Percentiles rank a stretch among this genome's conserved stretches.
Evolutionary conservation across 2,113 vertebrate genomes (phyloP).

Genomic region (Indicator indicator): DNA sequence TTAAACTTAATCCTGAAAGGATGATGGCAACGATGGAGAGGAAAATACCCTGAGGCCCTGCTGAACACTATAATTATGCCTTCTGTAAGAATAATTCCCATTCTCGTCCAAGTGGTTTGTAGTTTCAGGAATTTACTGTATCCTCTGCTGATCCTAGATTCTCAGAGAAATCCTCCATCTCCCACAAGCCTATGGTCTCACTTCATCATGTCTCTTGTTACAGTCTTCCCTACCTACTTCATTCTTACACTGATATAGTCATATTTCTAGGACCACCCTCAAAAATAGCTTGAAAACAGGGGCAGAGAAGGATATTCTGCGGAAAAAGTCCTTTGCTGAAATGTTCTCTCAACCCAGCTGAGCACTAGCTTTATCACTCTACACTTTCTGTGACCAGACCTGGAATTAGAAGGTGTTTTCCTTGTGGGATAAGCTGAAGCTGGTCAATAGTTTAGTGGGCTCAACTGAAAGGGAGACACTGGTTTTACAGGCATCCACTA

Average conservation of each 20-base stretch:
- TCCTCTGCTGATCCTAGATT: constrained; percentile 32
- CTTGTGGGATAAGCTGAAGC: background rate
- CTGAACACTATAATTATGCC: background rate
- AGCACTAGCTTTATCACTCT: background rate
- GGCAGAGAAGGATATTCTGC: background rate
- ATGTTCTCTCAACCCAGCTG: background rate
- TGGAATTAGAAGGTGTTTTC: background rate
- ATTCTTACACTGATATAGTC: background rate
- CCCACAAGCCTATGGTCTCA: background rate
- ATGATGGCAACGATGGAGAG: constrained; percentile 15
- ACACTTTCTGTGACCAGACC: background rate
- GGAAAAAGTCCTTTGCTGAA: background rate
- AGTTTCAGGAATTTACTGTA: constrained; percentile 35
- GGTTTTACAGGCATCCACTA: background rate
- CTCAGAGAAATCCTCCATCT: background rate
- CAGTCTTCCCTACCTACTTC: background rate
- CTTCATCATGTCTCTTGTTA: background rate
- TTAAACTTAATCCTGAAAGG: constrained; percentile 45
- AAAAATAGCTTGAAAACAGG: background rate
- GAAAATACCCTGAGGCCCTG: constrained; percentile 7
- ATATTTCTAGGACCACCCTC: background rate
- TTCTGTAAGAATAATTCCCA: constrained; percentile 7
- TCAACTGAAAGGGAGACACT: background rate
- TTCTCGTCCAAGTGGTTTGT: constrained; percentile 15
- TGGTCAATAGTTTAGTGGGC: background rate